phyloP scores from a whole-genome alignment of 1,140 invertebrate species.

The Steinernema khuongi region DNA sequence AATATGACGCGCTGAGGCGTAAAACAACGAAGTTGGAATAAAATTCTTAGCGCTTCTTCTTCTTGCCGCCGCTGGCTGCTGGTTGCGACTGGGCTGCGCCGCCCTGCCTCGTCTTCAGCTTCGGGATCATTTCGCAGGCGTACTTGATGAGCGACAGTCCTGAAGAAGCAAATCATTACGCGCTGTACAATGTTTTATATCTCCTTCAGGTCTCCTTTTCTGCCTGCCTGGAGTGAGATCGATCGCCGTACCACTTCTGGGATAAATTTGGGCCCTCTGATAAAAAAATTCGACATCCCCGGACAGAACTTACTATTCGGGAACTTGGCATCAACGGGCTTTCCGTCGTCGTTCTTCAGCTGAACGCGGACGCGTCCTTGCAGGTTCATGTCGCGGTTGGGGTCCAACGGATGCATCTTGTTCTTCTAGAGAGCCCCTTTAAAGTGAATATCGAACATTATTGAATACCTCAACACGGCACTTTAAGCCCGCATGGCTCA shows the following conservation, averaged over 20 bases:
- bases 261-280: slow-evolving; percentile 3
- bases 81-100: slow-evolving; percentile 17
- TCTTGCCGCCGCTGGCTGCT: slow-evolving; percentile 20
- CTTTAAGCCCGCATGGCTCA: slow-evolving; percentile 73
- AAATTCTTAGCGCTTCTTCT: slow-evolving; percentile 27
- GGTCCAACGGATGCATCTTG: slow-evolving; percentile 84
- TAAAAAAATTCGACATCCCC: neutral
- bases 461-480: slow-evolving; percentile 71
- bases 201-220: too few relatives aligned
- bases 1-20: too few relatives aligned
- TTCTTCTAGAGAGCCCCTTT: slow-evolving; percentile 63
- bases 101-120: slow-evolving; percentile 70
- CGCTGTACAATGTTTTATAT: slow-evolving; percentile 1
- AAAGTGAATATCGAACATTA: neutral
- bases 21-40: neutral
- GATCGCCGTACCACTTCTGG: neutral
- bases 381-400: slow-evolving; percentile 75
- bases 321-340: slow-evolving; percentile 70
- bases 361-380: slow-evolving; percentile 84
- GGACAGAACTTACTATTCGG: slow-evolving; percentile 64
- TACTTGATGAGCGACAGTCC: slow-evolving; percentile 73
- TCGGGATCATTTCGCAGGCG: slow-evolving; percentile 79
- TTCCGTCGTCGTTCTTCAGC: slow-evolving; percentile 83
- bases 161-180: slow-evolving; percentile 41
- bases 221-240: slow-evolving; percentile 24